A percentile compares a stretch with the other conserved stretches of the same genome.
These are phyloP conservation scores for Heliconius aoede DNA, from an alignment of 2,888 invertebrate species.

Conservation along the genomic window DNA sequence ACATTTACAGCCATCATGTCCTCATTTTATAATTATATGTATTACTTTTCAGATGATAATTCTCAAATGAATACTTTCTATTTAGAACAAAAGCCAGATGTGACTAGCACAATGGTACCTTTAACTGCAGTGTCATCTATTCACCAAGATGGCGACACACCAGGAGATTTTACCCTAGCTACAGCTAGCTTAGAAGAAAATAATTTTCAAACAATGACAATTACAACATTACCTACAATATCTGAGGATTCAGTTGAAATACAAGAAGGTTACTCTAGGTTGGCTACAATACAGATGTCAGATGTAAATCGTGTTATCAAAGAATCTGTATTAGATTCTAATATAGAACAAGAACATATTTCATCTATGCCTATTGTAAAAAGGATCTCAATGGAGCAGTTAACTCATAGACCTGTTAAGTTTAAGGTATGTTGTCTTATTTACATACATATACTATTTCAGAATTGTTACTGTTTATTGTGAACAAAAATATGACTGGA, in stretches of 20 bases:
- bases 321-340: slow-evolving; percentile 27
- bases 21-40: not conserved
- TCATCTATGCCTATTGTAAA: slow-evolving; percentile 30
- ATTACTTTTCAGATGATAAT: slow-evolving; percentile 54
- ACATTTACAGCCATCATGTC: not conserved
- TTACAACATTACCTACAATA: slow-evolving; percentile 14
- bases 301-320: slow-evolving; percentile 46
- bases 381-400: slow-evolving; percentile 36
- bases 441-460: no score
- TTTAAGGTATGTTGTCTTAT: slow-evolving; percentile 44
- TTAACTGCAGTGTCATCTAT: slow-evolving; percentile 50
- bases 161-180: slow-evolving; percentile 8
- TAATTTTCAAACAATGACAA: slow-evolving; percentile 18
- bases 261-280: slow-evolving; percentile 14
- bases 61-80: slow-evolving; percentile 50
- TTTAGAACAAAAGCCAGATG: slow-evolving; percentile 53
- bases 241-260: not conserved
- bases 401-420: slow-evolving; percentile 39
- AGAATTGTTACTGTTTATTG: no score
- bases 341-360: slow-evolving; percentile 12
- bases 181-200: slow-evolving; percentile 9
- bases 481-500: no score
- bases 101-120: slow-evolving; percentile 51
- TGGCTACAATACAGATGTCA: slow-evolving; percentile 25
- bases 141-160: slow-evolving; percentile 27